Conservation (phyloP, 2,888 invertebrate species). For the Tigriopus californicus region DNA sequence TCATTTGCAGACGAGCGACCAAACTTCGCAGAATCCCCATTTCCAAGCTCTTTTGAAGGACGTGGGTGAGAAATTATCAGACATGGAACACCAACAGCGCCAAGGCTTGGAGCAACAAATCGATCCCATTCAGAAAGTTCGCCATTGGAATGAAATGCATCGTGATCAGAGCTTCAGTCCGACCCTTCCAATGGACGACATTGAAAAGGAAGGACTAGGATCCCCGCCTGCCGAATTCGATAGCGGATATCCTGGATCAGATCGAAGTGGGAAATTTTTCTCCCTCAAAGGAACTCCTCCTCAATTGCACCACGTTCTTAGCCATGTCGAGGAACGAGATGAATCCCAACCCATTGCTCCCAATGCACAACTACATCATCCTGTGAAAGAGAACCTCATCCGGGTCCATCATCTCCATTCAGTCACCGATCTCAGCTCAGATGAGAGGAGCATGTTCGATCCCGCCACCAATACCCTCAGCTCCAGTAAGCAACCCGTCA, state of each 20-base stretch:
- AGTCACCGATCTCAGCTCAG: neutral
- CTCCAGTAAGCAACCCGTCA: neutral
- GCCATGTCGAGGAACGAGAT: neutral
- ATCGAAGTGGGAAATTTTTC: neutral
- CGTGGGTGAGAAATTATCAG: neutral
- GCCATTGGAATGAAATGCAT: neutral
- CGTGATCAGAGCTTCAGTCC: neutral
- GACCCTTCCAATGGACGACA: neutral
- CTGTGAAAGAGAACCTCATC: neutral
- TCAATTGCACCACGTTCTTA: neutral
- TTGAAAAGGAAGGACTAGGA: neutral
- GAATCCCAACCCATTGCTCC: neutral
- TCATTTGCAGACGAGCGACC: neutral
- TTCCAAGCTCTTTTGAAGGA: neutral
- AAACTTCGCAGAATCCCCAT: neutral
- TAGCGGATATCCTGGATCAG: slow-evolving; percentile 14
- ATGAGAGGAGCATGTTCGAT: neutral
- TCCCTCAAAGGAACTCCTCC: neutral
- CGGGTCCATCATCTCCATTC: neutral
- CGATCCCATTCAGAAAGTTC: slow-evolving; percentile 12
- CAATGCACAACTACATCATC: too few relatives aligned
- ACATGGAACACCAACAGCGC: neutral
- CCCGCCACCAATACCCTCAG: too few relatives aligned
- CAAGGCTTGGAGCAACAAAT: neutral
- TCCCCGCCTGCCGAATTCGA: slow-evolving; percentile 3